Percentiles rank a stretch among this genome's conserved stretches.
These are phyloP conservation scores for Mechanitis mazaeus DNA, from an alignment of 2,888 invertebrate species.

Conservation along the genomic window DNA sequence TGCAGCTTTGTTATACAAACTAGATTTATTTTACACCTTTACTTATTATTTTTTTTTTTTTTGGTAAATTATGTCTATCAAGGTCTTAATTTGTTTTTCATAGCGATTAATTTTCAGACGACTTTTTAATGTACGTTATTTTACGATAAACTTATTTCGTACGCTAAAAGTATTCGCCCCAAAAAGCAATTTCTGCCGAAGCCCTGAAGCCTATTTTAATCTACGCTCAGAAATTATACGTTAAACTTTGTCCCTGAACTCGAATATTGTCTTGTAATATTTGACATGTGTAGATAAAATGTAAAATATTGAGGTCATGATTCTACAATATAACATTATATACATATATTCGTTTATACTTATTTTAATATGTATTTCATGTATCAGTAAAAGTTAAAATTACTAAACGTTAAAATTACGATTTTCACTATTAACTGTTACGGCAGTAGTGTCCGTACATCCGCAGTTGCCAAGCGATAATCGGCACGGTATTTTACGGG, in stretches of 20 bases:
- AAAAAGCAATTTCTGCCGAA: slow-evolving; percentile 2
- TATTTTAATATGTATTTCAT: no score
- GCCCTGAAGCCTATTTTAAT: background rate
- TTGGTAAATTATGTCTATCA: background rate
- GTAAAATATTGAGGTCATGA: no score
- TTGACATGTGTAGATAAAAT: background rate
- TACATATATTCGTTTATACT: no score
- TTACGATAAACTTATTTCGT: slow-evolving; percentile 3
- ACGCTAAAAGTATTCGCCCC: slow-evolving; percentile 1
- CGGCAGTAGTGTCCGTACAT: slow-evolving; percentile 19
- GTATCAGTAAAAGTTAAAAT: no score
- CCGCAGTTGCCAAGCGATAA: slow-evolving; percentile 17
- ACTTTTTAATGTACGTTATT: slow-evolving; percentile 3
- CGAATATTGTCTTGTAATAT: slow-evolving; percentile 1
- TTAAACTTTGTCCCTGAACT: background rate
- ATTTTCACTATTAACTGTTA: slow-evolving; percentile 12
- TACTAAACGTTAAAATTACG: no score
- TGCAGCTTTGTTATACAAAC: no score
- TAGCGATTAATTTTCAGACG: background rate
- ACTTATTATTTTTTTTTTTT: no score
- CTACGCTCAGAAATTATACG: slow-evolving; percentile 1
- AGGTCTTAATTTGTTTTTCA: background rate
- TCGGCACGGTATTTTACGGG: slow-evolving; percentile 12
- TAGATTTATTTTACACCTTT: background rate
- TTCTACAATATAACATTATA: no score